Evolutionary conservation across 2,113 vertebrate genomes (phyloP).

Genomic region (Ciconia stormi): DNA sequence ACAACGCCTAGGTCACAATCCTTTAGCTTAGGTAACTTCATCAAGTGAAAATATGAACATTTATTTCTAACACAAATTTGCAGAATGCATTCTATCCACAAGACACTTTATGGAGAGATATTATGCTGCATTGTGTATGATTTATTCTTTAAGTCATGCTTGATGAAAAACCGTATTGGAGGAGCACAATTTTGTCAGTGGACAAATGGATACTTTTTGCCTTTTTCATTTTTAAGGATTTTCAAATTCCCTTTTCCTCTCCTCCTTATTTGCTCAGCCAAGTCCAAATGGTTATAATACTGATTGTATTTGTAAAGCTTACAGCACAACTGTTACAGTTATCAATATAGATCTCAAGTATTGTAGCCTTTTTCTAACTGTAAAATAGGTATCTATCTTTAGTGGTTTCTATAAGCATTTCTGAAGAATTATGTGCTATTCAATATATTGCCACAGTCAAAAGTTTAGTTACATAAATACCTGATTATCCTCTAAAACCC

Average conservation of each 20-base stretch:
- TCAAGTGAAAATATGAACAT: neutral
- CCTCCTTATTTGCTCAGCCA: neutral
- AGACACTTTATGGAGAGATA: neutral
- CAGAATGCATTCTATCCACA: neutral
- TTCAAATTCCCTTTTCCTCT: neutral
- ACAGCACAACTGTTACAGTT: neutral
- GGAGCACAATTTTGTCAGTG: neutral
- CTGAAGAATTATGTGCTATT: neutral
- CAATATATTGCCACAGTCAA: neutral
- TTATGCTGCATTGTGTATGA: neutral
- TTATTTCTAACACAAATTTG: neutral
- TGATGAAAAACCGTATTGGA: neutral
- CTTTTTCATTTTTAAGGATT: neutral
- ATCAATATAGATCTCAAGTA: neutral
- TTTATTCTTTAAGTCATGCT: neutral
- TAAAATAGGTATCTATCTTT: neutral
- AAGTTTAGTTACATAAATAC: neutral
- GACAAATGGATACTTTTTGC: neutral
- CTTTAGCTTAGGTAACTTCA: neutral
- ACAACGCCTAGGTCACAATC: neutral
- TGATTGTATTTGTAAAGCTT: neutral
- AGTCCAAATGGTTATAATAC: neutral
- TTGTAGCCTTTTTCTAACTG: neutral
- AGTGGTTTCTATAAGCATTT: neutral
- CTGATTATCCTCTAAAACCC: neutral